Base-by-base conservation (phyloP, 2,113 vertebrate genomes). In the Dolichotis patagonum region DNA sequence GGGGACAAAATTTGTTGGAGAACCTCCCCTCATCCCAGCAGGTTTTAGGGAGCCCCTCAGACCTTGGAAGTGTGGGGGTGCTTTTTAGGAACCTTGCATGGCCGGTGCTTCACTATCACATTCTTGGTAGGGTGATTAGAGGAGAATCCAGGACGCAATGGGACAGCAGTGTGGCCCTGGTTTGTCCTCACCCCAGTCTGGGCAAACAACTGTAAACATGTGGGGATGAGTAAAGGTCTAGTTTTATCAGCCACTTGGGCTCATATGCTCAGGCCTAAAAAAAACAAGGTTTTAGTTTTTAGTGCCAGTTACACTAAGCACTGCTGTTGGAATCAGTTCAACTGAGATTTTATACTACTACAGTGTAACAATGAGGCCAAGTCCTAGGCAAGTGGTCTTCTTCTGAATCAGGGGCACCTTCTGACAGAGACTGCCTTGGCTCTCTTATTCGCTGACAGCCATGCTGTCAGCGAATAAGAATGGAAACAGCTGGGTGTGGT, bases 191-290 rank as follows among this genome's bases (percentile, higher is more conserved):
- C 20, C 41, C 89, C 2, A 28, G 84, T 84, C 69, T 97, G 81
- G 78, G 95, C 87, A 96, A 97, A 54, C 91, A 92, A 41, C 58
- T 90, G 10, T 95, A 97, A 97, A 97, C 85, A 94, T 78, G 54
- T 85, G 71, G 43, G 88, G 14, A 96, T 85, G 92, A 97, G 88
- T 84, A 62, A 96, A 92, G 80, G 69, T 56, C 28, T 92, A 71
- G 41, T 43, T 77, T 77, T 46, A 28, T 26, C 41, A 46, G 26
- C 43, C 13, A 78, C 75, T 78, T 78, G 32, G 43, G 28, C 14
- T 78, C 26, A 78, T 49, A 17, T 49, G 43, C 75, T 49, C 75
- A 49, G 43, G 75, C 43, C 43, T 49, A 30, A 49, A 78, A 49
- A 30, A 77, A 38, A 22, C 41, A 38, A 77, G 13, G 26, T 30